These are phyloP conservation scores for Danaus chrysippus DNA, from an alignment of 2,888 invertebrate species.

Conservation along the genomic window DNA sequence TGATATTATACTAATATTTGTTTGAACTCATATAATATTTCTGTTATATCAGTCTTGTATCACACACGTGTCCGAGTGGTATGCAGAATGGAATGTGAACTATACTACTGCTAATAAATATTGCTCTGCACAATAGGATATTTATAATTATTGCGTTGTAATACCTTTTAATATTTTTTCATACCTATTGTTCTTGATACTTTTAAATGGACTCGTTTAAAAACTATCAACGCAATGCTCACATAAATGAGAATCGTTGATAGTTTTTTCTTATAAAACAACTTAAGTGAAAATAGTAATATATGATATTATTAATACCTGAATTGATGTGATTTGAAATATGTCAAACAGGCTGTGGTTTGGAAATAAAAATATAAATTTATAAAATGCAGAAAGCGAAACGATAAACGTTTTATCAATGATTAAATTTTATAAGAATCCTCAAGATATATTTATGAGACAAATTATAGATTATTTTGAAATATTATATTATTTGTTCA, in stretches of 20 bases:
- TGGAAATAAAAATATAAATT: no score
- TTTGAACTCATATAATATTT: background rate
- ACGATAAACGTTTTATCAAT: no score
- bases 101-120: background rate
- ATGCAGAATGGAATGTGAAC: slow-evolving; percentile 1
- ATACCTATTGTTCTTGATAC: background rate
- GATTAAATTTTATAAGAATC: no score
- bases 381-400: no score
- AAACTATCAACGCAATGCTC: background rate
- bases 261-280: no score
- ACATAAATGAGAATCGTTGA: no score
- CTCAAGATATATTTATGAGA: no score
- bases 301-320: no score
- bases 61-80: background rate
- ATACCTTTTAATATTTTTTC: background rate
- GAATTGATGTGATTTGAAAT: no score
- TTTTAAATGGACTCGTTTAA: background rate
- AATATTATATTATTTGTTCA: background rate
- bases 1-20: no score
- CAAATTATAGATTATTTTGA: background rate
- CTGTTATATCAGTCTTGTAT: background rate
- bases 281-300: no score
- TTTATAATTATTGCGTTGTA: slow-evolving; percentile 1
- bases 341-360: no score
- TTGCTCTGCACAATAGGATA: slow-evolving; percentile 4